Evolutionary conservation across 1,140 invertebrate species (phyloP), one percentile per base, ranked within the genome.

Genomic region (Arion vulgaris): DNA sequence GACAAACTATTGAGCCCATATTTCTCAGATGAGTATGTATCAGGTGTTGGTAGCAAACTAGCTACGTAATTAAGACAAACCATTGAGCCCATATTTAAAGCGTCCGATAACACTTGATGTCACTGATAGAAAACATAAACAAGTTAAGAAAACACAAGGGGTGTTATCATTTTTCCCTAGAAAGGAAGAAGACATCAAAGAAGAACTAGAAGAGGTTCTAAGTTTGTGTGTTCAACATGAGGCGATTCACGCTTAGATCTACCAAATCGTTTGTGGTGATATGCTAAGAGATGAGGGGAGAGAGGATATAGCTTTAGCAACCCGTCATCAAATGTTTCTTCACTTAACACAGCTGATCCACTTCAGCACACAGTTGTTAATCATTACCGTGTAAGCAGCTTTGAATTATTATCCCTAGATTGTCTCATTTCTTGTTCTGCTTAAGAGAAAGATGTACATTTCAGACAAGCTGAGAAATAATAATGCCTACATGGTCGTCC

Each of bases 201-300:
- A n/a, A 34, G 28, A 5, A 32, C 28, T 0, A 66, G 9, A 66
- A 32, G 57, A 62, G 62, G 62, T 23, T 32, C 1, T 11, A 28
- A 28, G 62, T 28, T 66, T 66, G 7, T 1, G n/a, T 66, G n/a
- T 66, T 66, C 62, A 32, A 66, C 28, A 34, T n/a, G n/a, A 28
- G 62, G 62, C 62, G 62, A 66, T 66, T 66, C 62, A 66, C 11
- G 62, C 32, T 66, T 23, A 66, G 11, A 66, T 66, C 62, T 66
- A 32, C 11, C 62, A n/a, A 66, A 66, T 66, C 62, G 28, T 66
- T 32, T 66, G 11, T 32, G 5, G n/a, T 32, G 62, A 66, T 66
- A 66, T 2, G 62, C 28, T 7, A 32, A 28, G 32, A 17, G 32
- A 7, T 11, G 1, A 17, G 5, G 62, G 32, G 28, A 66, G 11